Evolutionary conservation across 2,888 invertebrate species (phyloP), one percentile per base, ranked within the genome.

Genomic region (Spisula subtruncata): DNA sequence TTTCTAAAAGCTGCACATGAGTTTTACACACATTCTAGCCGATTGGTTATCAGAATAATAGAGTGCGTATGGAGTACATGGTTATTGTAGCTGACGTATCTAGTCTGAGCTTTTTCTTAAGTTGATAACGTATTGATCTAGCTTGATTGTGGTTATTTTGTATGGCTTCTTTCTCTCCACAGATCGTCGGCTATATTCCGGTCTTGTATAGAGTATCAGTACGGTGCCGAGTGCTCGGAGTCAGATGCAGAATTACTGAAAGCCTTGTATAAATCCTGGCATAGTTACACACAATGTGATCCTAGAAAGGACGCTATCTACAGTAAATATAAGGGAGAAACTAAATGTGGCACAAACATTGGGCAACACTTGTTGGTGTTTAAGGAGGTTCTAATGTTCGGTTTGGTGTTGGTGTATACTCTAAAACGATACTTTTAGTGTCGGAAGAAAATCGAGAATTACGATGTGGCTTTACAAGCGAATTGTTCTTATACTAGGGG

Each of bases 281-380:
- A 71, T 32, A 71, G 71, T 32, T 71, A 71, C 14, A 32, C 71
- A 71, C 71, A 32, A 12, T 71, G 71, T 71, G 71, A 71, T 16
- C 29, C 32, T 16, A 71, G 71, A 71, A 16, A 29, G 10, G 71
- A 71, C 14, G 29, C 4, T 14, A 8, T 71, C 5, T 71, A 32
- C 32, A 71, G 32, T 14, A 32, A 29, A 71, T 32, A 32, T 32
- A 71, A 32, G 1, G 71, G 71, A 32, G 32, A 10, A 16, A 71
- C 71, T n/a, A 71, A 29, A 32, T 71, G 71, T 32, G 71, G 29
- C 25, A 71, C 6, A 14, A 71, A 32, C 12, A 32, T 1, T 32
- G 29, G 5, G 12, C 71, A 71, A 29, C 71, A 32, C 8, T 29
- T 71, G 71, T 71, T 71, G 32, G 32, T 32, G 12, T 71, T 29